phyloP scores from a whole-genome alignment of 2,888 invertebrate genomes.

The Neoscelio sp. region DNA sequence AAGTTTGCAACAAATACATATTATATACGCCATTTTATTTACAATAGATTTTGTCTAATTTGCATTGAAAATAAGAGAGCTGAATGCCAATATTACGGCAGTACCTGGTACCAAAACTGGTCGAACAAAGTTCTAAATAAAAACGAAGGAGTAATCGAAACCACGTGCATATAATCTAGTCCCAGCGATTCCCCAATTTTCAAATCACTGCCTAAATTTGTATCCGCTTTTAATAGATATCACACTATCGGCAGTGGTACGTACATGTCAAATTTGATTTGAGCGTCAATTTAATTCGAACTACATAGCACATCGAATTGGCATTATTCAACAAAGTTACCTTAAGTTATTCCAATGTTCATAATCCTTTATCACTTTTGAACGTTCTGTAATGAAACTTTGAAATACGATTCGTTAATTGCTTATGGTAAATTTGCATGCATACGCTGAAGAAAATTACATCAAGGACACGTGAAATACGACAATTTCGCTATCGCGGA shows the following conservation, averaged over 20 bases:
- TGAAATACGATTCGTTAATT: conserved; percentile 59
- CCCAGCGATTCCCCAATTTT: conserved; percentile 1
- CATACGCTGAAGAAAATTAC: conserved; percentile 35
- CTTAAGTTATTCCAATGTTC: conserved; percentile 49
- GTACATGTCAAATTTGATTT: conserved; percentile 40
- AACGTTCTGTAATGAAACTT: conserved; percentile 55
- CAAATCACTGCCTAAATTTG: conserved; percentile 13
- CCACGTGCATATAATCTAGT: too few relatives aligned
- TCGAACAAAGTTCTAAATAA: too few relatives aligned
- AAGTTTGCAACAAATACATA: too few relatives aligned
- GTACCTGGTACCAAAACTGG: too few relatives aligned
- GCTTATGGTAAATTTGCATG: conserved; percentile 40
- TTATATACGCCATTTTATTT: too few relatives aligned
- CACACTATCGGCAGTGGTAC: conserved; percentile 32
- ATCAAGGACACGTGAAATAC: conserved; percentile 12
- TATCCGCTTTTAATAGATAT: conserved; percentile 29
- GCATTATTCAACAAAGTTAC: conserved; percentile 47
- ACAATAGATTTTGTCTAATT: too few relatives aligned
- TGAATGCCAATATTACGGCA: too few relatives aligned
- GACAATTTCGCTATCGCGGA: conserved; percentile 3
- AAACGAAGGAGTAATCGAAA: too few relatives aligned
- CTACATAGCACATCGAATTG: conserved; percentile 39
- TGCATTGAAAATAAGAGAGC: too few relatives aligned
- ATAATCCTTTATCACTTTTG: conserved; percentile 60
- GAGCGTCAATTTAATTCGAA: conserved; percentile 45